A percentile compares a stretch with the other conserved stretches of the same genome.
These are phyloP conservation scores for Ailuropoda melanoleuca DNA, from an alignment of 2,113 vertebrate genomes.

Conservation along the genomic window DNA sequence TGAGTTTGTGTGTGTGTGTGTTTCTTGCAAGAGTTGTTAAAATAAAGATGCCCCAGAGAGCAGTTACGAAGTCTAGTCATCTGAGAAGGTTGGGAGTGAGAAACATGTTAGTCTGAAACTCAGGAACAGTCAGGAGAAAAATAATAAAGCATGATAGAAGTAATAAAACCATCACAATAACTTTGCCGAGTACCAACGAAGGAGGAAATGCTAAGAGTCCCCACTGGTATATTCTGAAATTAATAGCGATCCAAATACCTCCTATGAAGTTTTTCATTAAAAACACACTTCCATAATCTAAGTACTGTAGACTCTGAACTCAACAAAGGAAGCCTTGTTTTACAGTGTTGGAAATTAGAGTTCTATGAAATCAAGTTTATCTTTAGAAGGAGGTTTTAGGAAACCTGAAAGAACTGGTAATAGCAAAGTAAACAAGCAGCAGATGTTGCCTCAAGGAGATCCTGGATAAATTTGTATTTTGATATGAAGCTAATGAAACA, in stretches of 20 bases:
- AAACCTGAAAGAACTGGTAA: conserved; percentile 27
- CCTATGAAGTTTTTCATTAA: conserved; percentile 73
- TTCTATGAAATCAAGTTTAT: conserved; percentile 60
- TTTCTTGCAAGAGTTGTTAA: not conserved
- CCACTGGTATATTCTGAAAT: conserved; percentile 55
- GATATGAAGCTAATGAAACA: not conserved
- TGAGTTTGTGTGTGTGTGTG: not conserved
- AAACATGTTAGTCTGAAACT: not conserved
- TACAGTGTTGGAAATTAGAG: conserved; percentile 30
- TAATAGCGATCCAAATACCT: conserved; percentile 58
- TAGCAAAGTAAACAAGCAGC: conserved; percentile 58
- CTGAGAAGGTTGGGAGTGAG: not conserved
- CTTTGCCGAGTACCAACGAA: not conserved
- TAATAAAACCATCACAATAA: not conserved
- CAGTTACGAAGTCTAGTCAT: not conserved
- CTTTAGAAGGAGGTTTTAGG: conserved; percentile 46
- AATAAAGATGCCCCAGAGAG: not conserved
- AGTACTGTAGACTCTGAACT: not conserved
- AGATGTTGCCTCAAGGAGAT: conserved; percentile 65
- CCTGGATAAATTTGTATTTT: conserved; percentile 20
- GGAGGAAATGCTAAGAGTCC: conserved; percentile 63
- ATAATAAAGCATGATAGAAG: not conserved
- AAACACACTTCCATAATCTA: conserved; percentile 53
- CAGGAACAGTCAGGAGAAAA: not conserved
- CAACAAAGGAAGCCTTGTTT: conserved; percentile 67